Percentiles rank a stretch among this genome's conserved stretches.
Conservation (phyloP, 2,888 invertebrate species). For the Hermaeophaga mercurialis region DNA sequence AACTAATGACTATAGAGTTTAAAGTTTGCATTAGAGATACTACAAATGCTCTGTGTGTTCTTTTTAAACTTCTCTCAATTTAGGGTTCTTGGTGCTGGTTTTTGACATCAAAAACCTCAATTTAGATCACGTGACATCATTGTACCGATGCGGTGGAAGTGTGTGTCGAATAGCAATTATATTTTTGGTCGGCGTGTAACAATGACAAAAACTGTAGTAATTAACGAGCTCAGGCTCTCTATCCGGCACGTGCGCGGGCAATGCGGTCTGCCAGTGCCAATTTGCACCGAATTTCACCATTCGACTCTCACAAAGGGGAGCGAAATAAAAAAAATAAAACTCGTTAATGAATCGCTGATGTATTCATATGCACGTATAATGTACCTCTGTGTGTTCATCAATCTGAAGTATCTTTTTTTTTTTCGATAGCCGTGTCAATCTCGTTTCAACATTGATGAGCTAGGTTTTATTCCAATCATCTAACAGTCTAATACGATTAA, state of each 20-base stretch:
- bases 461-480: neutral
- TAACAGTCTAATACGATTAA: too few relatives aligned
- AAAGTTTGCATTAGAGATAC: too few relatives aligned
- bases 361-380: conserved; percentile 22
- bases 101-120: too few relatives aligned
- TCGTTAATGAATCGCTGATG: conserved; percentile 21
- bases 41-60: too few relatives aligned
- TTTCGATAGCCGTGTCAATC: neutral
- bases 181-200: conserved; percentile 38
- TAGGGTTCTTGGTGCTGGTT: too few relatives aligned
- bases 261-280: conserved; percentile 39
- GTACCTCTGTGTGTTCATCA: conserved; percentile 10
- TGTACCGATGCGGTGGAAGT: conserved; percentile 13
- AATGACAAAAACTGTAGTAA: conserved; percentile 45
- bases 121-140: conserved; percentile 26
- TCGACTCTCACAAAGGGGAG: conserved; percentile 8
- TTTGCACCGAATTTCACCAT: conserved; percentile 27
- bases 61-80: too few relatives aligned
- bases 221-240: conserved; percentile 39
- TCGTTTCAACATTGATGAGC: neutral
- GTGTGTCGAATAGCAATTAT: conserved; percentile 40
- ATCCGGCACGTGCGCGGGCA: conserved; percentile 39
- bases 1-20: too few relatives aligned
- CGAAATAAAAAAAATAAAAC: conserved; percentile 12
- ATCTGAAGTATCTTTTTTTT: neutral